Base-by-base conservation (phyloP, 1,140 invertebrate genomes). In the Pantala flavescens region DNA sequence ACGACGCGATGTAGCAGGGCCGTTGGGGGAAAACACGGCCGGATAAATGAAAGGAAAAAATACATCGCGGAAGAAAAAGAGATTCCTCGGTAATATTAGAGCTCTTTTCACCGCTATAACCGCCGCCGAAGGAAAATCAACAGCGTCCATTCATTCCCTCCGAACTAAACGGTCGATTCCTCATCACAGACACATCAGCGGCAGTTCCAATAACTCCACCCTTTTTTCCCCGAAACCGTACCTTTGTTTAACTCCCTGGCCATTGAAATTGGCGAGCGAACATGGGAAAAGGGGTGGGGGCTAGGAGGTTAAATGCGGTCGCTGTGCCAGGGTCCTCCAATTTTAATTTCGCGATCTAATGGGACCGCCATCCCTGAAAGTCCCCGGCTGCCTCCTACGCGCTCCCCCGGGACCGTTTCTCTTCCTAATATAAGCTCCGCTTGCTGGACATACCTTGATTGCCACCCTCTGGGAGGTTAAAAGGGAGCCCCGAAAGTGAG, bases 261-360 rank as follows among this genome's bases (percentile, higher is more conserved):
- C 49, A 21, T 21, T 63, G 49, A 63, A 63, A 63, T 19, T 63
- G 49, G 16, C 49, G 49, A 63, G 12, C 49, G 49, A 63, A 63
- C 3, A 63, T 63, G 49, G 49, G 49, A 7, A 1, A 63, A 21
- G 49, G 49, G 14, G 49, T 3, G 2, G 12, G 12, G 49, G 49
- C 49, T 63, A 7, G n/a, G 49, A 63, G 49, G 49, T 63, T 63
- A 63, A 63, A 63, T 63, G 49, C 49, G 49, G 49, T 63, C 49
- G 49, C 49, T 63, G 3, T 63, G 49, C 49, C 49, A 19, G 49
- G 49, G 49, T 63, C 49, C 49, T 63, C 49, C 49, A 63, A 63
- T 63, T 63, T 63, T 63, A 63, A 63, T 63, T 63, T 63, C 49
- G 49, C 49, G 49, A 63, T 63, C 49, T 63, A 63, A 63, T 63